Evolutionary conservation across 2,888 invertebrate species (phyloP), one percentile per base, ranked within the genome.

Genomic region (Platerodrilus igneus): DNA sequence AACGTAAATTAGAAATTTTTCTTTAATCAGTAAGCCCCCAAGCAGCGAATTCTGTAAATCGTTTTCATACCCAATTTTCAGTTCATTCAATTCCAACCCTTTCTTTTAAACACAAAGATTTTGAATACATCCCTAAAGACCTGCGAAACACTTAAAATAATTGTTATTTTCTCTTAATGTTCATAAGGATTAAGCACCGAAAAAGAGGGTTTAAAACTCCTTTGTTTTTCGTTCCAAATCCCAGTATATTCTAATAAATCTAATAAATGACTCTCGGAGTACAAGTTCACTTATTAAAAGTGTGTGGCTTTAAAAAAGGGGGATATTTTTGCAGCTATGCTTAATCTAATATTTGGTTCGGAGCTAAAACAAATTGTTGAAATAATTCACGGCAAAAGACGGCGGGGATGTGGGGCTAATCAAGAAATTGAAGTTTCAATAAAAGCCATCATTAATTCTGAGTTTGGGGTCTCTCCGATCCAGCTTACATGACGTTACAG

Each of bases 381-480:
- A 61, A 63, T 64, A 63, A 64, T 64, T 64, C 57, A 56, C 55
- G 51, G 52, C 47, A 46, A 45, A 51, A 45, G 49, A 51, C 45
- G 49, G 47, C 50, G 50, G 52, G 53, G 61, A 52, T 58, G 63
- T 58, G 64, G 59, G 61, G 66, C 70, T 76, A 73, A 75, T 75
- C 75, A 76, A 76, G 76, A 78, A 77, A 77, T 76, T 76, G 76
- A 75, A 74, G 74, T 75, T 76, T 73, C 77, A 78, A 78, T 78
- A 78, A 78, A 76, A 76, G 74, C 76, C 72, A 77, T 78, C 78
- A 78, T 78, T 78, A 79, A 78, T 79, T 78, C 76, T 73, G 63
- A 66, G 63, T 69, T 69, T 66, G 64, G 66, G 62, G 63, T 57
- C 57, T 48, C 40, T 46, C 44, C 54, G 48, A 51, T 47, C 52